phyloP scores from a whole-genome alignment of 1,140 invertebrate species.

The Zaprionus africanus region DNA sequence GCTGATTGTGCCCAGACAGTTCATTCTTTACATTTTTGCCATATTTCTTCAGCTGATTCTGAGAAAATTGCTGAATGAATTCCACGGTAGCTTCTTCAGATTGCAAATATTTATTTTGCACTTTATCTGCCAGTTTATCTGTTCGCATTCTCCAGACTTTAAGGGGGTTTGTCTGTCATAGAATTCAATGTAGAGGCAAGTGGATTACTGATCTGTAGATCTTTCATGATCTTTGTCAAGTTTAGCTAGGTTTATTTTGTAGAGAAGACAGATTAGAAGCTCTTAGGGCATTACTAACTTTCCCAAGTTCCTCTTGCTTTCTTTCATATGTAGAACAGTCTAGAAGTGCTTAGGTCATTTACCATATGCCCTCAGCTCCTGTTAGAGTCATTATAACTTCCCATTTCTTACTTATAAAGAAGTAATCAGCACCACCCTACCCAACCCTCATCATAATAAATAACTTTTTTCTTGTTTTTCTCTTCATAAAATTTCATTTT shows the following conservation, averaged over 20 bases:
- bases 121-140: background rate
- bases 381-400: background rate
- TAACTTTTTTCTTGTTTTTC: background rate
- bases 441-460: background rate
- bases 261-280: background rate
- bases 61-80: background rate
- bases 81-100: background rate
- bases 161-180: background rate
- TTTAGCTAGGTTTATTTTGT: background rate
- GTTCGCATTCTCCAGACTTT: background rate
- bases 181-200: background rate
- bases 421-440: background rate
- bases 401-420: background rate
- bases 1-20: background rate
- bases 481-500: slow-evolving; percentile 77
- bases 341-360: background rate
- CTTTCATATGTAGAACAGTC: too few species aligned
- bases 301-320: too few species aligned
- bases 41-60: background rate
- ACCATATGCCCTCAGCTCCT: background rate
- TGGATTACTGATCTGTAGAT: background rate
- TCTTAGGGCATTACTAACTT: background rate
- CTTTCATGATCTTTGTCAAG: background rate
- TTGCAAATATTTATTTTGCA: background rate
- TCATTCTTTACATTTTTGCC: background rate